phyloP scores from a whole-genome alignment of 2,797 vertebrate species.

The Mustela erminea region DNA sequence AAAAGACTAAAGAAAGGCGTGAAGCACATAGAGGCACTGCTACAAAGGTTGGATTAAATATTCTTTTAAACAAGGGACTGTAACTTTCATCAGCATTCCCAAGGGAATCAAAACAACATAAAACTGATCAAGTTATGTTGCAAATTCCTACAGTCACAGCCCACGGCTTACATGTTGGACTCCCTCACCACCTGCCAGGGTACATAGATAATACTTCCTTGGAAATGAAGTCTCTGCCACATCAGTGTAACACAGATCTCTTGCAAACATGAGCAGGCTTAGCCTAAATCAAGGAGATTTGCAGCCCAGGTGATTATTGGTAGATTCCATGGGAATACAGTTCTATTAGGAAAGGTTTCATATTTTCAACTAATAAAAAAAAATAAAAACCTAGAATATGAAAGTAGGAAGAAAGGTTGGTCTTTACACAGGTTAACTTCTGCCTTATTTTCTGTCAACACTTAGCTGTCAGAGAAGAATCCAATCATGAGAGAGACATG shows the following conservation, averaged over 20 bases:
- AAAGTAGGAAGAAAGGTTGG: neutral
- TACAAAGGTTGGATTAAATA: neutral
- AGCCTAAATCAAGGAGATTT: neutral
- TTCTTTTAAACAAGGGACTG: neutral
- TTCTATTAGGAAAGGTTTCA: constrained; percentile 36
- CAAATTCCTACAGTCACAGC: neutral
- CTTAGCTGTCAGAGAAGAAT: neutral
- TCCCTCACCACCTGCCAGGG: neutral
- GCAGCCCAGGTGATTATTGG: neutral
- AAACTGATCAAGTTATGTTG: neutral
- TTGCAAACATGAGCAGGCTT: neutral
- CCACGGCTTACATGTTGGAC: neutral
- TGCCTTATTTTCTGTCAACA: neutral
- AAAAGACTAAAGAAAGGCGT: neutral
- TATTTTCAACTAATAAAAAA: neutral
- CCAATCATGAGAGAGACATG: neutral
- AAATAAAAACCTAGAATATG: neutral
- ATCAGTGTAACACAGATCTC: neutral
- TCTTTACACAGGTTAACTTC: neutral
- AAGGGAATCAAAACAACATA: neutral
- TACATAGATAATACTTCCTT: neutral
- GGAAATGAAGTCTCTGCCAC: neutral
- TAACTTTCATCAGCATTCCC: neutral
- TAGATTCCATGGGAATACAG: neutral
- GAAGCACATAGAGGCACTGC: neutral